Evolutionary conservation across 1,140 invertebrate species (phyloP).

Genomic region (Drosophila azteca): DNA sequence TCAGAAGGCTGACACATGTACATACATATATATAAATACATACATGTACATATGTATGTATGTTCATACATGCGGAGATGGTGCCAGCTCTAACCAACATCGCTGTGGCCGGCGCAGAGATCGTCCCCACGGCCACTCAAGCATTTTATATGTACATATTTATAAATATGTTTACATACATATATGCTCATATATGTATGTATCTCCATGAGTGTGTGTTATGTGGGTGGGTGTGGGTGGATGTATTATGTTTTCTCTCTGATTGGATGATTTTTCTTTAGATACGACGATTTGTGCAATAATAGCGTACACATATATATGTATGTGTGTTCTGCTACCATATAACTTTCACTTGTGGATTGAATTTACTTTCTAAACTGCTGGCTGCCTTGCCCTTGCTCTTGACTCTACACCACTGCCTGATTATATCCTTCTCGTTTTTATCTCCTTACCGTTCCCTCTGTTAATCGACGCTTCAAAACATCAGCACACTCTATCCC

Average conservation of each 20-base stretch:
- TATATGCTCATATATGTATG: background rate
- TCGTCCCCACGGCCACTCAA: slow-evolving; percentile 39
- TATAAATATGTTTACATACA: too few relatives aligned
- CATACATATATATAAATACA: too few relatives aligned
- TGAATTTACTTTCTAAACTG: slow-evolving; percentile 1
- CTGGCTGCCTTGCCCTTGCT: slow-evolving; percentile 4
- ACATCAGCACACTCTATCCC: too few relatives aligned
- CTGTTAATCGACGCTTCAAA: slow-evolving; percentile 7
- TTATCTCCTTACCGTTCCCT: slow-evolving; percentile 7
- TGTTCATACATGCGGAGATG: too few relatives aligned
- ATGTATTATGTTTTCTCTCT: slow-evolving; percentile 6
- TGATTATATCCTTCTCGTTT: slow-evolving; percentile 30
- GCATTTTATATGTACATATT: slow-evolving; percentile 6
- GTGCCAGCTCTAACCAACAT: slow-evolving; percentile 20
- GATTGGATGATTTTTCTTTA: slow-evolving; percentile 21
- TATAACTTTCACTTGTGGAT: slow-evolving; percentile 39
- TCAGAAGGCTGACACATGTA: too few relatives aligned
- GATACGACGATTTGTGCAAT: slow-evolving; percentile 73
- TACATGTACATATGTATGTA: too few relatives aligned
- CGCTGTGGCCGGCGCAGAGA: slow-evolving; percentile 59
- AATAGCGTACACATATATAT: slow-evolving; percentile 49
- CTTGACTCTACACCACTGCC: slow-evolving; percentile 33
- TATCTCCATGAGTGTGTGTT: slow-evolving; percentile 20
- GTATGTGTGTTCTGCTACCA: slow-evolving; percentile 56
- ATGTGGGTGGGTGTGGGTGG: slow-evolving; percentile 19